Evolutionary conservation across 2,888 invertebrate species (phyloP).

Genomic region (Quadroppia sp.): DNA sequence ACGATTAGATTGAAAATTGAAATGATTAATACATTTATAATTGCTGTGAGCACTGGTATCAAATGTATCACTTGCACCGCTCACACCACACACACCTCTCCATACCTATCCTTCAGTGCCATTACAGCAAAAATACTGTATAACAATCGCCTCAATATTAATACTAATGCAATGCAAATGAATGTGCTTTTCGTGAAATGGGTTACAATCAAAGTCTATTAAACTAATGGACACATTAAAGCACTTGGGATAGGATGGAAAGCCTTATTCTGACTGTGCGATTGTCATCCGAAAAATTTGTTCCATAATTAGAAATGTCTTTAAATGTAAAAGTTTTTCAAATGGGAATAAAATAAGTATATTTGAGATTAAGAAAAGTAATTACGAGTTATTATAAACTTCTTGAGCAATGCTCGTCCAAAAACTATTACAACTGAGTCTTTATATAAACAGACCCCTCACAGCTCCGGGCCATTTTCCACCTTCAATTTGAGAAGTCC

Average conservation of each 20-base stretch:
- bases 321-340: conserved; percentile 14
- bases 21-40: conserved; percentile 27
- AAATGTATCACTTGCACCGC: background rate
- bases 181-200: background rate
- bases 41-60: conserved; percentile 3
- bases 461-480: background rate
- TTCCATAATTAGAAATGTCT: background rate
- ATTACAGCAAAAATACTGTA: too few species aligned
- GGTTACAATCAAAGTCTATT: background rate
- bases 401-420: conserved; percentile 16
- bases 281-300: conserved; percentile 25
- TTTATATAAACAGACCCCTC: conserved; percentile 7
- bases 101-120: background rate
- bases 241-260: background rate
- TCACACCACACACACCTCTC: background rate
- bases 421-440: background rate
- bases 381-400: conserved; percentile 21
- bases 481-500: conserved; percentile 31
- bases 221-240: background rate
- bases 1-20: background rate
- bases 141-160: too few species aligned
- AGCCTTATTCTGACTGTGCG: background rate
- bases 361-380: conserved; percentile 22
- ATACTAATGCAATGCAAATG: background rate
- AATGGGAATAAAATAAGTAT: conserved; percentile 21